Evolutionary conservation across 2,113 vertebrate genomes (phyloP), one percentile per base, ranked within the genome.

Genomic region (Beaufortia kweichowensis): DNA sequence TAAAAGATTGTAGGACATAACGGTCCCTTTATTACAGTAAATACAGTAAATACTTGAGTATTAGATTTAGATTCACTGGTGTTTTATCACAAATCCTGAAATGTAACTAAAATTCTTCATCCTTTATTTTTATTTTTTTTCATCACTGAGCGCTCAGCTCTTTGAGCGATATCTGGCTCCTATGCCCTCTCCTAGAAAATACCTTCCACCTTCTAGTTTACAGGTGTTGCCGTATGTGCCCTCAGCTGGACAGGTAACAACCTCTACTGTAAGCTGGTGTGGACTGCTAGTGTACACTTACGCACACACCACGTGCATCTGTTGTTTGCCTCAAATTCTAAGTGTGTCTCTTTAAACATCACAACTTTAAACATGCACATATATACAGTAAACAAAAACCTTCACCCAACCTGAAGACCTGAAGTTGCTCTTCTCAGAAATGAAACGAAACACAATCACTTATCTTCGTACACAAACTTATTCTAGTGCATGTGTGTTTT

Each of bases 171-270:
- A 73, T 71, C 74, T 71, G 2, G 63, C 88, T 89, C 83, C 88
- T 88, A 84, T 85, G 70, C 89, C 91, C 57, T 80, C 69, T 91
- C 88, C 84, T 90, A 90, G 84, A 81, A 90, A 86, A 86, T 78
- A 86, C 76, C 53, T 69, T 70, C 85, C 85, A 86, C 91, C 87
- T 86, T 87, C 88, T 83, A 90, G 90, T 81, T 86, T 68, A 75
- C 83, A 86, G 82, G 84, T 85, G 85, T 90, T 93, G 90, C 80
- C 92, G 86, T 71, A 82, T 82, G 89, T 90, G 92, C 90, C 90
- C 85, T 15, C 85, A 79, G 89, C 89, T 87, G 41, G 90, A 89
- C 93, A 96, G 94, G 95, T 97, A 97, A 93, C 87, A 46, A 56
- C 65, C 68, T 53, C 50, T 63, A 35, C 21, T 82, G 79, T 78